Percentiles rank a stretch among this genome's conserved stretches.
Conservation (phyloP, 2,113 vertebrate species). For the Prunella himalayana region DNA sequence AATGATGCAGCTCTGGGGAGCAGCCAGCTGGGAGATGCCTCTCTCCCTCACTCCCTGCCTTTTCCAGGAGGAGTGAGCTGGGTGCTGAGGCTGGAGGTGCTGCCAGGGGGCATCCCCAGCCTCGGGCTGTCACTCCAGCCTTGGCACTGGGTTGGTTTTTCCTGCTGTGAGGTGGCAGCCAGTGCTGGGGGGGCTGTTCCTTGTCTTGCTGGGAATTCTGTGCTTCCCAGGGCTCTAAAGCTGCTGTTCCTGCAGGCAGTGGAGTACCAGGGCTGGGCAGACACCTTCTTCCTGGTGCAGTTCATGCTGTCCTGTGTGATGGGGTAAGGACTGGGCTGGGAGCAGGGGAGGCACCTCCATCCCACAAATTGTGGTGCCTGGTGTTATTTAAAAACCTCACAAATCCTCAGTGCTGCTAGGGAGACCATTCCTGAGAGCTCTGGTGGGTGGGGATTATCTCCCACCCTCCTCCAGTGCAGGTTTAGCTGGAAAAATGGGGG, state of each 20-base stretch:
- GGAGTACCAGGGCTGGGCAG: conserved; percentile 79
- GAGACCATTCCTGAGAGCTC: accelerated
- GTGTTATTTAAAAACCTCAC: accelerated
- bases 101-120: not conserved
- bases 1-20: accelerated
- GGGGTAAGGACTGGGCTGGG: conserved; percentile 68
- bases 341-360: not conserved
- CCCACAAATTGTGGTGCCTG: not conserved
- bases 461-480: not conserved
- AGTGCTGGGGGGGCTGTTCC: accelerated
- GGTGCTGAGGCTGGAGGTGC: not conserved
- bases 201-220: not conserved
- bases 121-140: accelerated
- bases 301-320: conserved; percentile 80
- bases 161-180: accelerated
- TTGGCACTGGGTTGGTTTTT: accelerated
- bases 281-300: conserved; percentile 74
- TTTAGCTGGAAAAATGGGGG: not conserved
- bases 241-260: conserved; percentile 65
- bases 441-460: not conserved
- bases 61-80: not conserved
- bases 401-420: not conserved
- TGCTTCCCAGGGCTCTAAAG: not conserved
- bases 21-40: not conserved
- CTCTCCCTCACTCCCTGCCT: accelerated